Evolutionary conservation across 2,113 vertebrate genomes (phyloP).

Genomic region (Scopus umbretta): DNA sequence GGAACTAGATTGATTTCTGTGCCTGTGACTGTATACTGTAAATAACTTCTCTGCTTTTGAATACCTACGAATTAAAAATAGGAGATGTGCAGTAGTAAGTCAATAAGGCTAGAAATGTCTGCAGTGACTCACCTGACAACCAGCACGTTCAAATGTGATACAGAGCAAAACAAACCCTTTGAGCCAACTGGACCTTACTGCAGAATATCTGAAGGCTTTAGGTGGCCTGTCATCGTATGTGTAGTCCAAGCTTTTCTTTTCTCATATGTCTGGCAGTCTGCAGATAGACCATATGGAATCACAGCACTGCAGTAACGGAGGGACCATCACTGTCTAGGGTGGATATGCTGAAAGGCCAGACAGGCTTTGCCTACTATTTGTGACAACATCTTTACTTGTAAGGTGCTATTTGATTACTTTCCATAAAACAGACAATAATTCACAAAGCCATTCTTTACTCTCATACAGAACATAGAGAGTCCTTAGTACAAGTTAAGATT

Average conservation of each 20-base stretch:
- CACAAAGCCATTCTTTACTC: constrained; percentile 18
- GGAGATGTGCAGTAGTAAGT: not conserved
- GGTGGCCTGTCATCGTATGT: not conserved
- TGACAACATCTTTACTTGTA: constrained; percentile 63
- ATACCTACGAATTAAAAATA: not conserved
- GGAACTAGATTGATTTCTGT: not conserved
- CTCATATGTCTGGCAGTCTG: constrained; percentile 62
- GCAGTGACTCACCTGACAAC: not conserved
- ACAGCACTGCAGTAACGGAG: constrained; percentile 22
- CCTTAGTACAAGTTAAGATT: constrained; percentile 62
- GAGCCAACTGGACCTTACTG: constrained; percentile 39
- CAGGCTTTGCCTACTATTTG: constrained; percentile 28
- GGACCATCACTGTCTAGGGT: constrained; percentile 44
- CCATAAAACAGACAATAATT: constrained; percentile 64
- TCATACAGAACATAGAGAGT: constrained; percentile 35
- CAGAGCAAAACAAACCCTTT: not conserved
- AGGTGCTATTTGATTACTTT: constrained; percentile 21
- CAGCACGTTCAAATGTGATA: not conserved
- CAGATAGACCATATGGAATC: constrained; percentile 78
- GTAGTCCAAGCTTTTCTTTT: constrained; percentile 35
- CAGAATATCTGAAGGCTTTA: constrained; percentile 45
- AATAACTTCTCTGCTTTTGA: not conserved
- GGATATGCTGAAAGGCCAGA: constrained; percentile 70
- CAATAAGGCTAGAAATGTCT: not conserved
- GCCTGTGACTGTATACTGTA: not conserved